Percentiles rank a stretch among this genome's conserved stretches.
These are phyloP conservation scores for Eueides isabella DNA, from an alignment of 1,140 invertebrate genomes.

Conservation along the genomic window DNA sequence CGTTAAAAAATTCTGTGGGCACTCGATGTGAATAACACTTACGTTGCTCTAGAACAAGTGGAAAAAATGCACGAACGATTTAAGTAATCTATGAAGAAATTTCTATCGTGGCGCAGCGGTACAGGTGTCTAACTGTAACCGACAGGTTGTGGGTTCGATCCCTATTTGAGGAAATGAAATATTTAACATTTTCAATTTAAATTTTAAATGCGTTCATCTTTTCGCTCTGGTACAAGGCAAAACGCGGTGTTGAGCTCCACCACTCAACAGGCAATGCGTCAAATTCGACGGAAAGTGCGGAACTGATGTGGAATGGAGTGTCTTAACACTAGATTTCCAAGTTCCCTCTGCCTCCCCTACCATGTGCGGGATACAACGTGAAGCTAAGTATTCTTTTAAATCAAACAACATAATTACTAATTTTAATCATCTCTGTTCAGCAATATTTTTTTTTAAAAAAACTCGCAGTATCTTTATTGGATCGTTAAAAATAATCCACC, in stretches of 20 bases:
- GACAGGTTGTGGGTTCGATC: too few relatives aligned
- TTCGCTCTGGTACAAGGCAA: too few relatives aligned
- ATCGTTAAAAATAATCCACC: slow-evolving; percentile 30
- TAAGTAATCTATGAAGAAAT: neutral
- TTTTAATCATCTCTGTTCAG: neutral
- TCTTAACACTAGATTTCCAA: too few relatives aligned
- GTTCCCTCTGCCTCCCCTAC: neutral
- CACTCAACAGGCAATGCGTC: too few relatives aligned
- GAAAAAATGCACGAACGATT: neutral
- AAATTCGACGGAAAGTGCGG: too few relatives aligned
- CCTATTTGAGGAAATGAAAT: too few relatives aligned
- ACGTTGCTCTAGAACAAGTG: neutral
- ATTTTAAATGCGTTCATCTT: too few relatives aligned
- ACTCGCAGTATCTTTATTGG: slow-evolving; percentile 3
- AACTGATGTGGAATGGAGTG: too few relatives aligned
- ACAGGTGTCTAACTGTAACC: too few relatives aligned
- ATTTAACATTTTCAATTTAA: too few relatives aligned
- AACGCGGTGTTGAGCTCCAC: too few relatives aligned
- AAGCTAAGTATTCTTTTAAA: neutral
- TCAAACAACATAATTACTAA: neutral
- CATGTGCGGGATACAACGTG: neutral
- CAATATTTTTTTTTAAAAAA: slow-evolving; percentile 12
- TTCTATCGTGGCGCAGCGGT: neutral
- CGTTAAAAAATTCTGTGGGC: slow-evolving; percentile 3
- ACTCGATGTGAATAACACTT: slow-evolving; percentile 7